Base-by-base conservation (phyloP, 2,113 vertebrate species). In the Chaenocephalus aceratus region DNA sequence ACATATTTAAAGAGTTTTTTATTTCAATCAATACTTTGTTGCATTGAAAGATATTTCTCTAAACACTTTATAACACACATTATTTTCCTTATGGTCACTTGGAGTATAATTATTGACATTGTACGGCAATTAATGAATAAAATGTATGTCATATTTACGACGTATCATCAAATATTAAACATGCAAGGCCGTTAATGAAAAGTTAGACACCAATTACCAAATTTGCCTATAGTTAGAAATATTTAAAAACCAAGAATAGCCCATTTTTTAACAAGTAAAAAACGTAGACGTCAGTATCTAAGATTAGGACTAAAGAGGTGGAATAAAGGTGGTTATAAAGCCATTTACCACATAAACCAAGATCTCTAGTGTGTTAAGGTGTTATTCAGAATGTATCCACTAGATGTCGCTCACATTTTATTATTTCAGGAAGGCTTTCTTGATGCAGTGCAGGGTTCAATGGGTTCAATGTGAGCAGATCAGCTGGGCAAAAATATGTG, bases 391-490 rank as follows among this genome's bases (percentile, higher is more conserved):
- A 4, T 71, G 5, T 13, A 1, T 1, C 52, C 86, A 30, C 76
- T 58, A 84, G 88, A 68, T 88, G 88, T 71, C 81, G 26, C 67
- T 23, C 49, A 21, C 10, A 44, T 77, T 77, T 5, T n/a, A 56
- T 59, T 54, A 65, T 84, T 41, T 66, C 10, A 70, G 6, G 9
- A 36, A 18, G 6, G 13, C 18, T 26, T 23, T 64, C 21, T 5
- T 41, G 4, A 36, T 21, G 53, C 11, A 53, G 0, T 1, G 49
- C 48, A 61, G 45, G 5, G 0, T 2, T 53, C 11, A 56, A 1
- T 48, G 21, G 8, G 21, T 21, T 21, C 21, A 21, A 21, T 21
- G 21, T 21, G 21, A 21, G 21, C 21, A 21, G 21, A 21, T 21
- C 21, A 21, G 21, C 21, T 21, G 21, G 21, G 21, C 62, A n/a